These are phyloP conservation scores for Chydorus sphaericus DNA, from an alignment of 2,888 invertebrate species.

Conservation along the genomic window DNA sequence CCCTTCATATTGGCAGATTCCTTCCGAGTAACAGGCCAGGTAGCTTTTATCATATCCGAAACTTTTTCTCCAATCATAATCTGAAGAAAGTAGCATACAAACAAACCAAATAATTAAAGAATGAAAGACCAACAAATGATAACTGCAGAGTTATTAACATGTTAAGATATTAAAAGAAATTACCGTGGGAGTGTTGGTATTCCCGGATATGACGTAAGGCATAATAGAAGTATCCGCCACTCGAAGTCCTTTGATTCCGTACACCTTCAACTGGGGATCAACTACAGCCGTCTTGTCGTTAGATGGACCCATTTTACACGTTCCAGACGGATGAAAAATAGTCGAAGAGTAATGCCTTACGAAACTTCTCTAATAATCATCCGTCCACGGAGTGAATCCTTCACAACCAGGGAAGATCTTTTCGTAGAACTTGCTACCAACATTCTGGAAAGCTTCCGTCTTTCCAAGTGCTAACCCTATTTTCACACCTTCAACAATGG, in stretches of 20 bases:
- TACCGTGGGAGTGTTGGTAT: slow-evolving; percentile 67
- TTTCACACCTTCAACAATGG: slow-evolving; percentile 29
- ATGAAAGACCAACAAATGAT: too few relatives aligned
- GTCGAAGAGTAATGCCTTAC: slow-evolving; percentile 76
- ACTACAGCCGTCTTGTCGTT: slow-evolving; percentile 67
- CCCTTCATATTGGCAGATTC: not conserved
- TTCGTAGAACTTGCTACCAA: slow-evolving; percentile 57
- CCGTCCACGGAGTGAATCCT: slow-evolving; percentile 53
- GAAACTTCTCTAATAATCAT: slow-evolving; percentile 75
- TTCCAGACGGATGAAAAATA: slow-evolving; percentile 77
- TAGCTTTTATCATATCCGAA: slow-evolving; percentile 9
- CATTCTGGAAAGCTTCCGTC: slow-evolving; percentile 62
- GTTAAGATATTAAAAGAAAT: slow-evolving; percentile 42
- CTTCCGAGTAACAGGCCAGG: slow-evolving; percentile 22
- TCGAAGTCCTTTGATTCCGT: slow-evolving; percentile 59
- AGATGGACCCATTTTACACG: slow-evolving; percentile 73
- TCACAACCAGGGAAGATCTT: slow-evolving; percentile 65
- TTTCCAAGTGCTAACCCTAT: slow-evolving; percentile 64
- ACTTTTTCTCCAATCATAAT: slow-evolving; percentile 6
- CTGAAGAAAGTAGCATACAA: not conserved
- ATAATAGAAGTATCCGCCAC: slow-evolving; percentile 78
- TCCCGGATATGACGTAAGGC: slow-evolving; percentile 76
- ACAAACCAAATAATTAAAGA: not conserved
- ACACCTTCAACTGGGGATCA: slow-evolving; percentile 57
- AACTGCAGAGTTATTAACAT: too few relatives aligned